These are phyloP conservation scores for Pemphredon lugubris DNA, from an alignment of 2,888 invertebrate genomes.

Conservation along the genomic window DNA sequence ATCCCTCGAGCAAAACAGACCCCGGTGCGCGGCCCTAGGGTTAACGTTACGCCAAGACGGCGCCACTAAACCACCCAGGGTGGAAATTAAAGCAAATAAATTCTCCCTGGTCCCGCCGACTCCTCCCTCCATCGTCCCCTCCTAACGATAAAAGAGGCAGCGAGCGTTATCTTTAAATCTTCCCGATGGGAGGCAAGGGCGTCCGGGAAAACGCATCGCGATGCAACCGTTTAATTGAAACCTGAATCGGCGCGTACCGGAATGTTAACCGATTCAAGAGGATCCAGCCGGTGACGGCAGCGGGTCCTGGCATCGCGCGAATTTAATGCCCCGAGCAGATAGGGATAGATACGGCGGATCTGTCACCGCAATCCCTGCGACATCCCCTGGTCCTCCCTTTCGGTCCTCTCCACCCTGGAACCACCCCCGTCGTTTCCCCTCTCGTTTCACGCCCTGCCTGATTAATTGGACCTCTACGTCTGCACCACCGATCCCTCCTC, in stretches of 20 bases:
- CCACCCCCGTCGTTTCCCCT: conserved; percentile 50
- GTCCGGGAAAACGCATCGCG: conserved; percentile 4
- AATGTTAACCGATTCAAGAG: conserved; percentile 68
- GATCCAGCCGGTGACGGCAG: conserved; percentile 39
- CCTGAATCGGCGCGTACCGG: conserved; percentile 57
- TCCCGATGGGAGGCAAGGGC: neutral
- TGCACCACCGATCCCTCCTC: conserved; percentile 48
- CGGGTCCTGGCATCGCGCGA: conserved; percentile 60
- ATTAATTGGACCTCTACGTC: conserved; percentile 77
- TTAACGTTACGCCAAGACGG: no score
- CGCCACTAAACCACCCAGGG: no score
- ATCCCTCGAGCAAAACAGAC: no score
- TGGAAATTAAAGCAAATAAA: no score
- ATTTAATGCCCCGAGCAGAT: conserved; percentile 72
- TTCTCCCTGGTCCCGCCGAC: no score
- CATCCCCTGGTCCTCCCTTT: conserved; percentile 38
- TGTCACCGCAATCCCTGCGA: conserved; percentile 77
- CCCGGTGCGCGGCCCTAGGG: no score
- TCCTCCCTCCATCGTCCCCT: no score
- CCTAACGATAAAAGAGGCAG: neutral
- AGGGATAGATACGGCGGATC: conserved; percentile 75
- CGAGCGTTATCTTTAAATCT: conserved; percentile 6
- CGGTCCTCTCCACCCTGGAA: conserved; percentile 23
- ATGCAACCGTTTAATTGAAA: conserved; percentile 60
- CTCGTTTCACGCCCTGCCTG: conserved; percentile 79